Percentiles rank a stretch among this genome's conserved stretches.
phyloP scores from a whole-genome alignment of 2,797 vertebrate species.

The Calcarius lapponicus region DNA sequence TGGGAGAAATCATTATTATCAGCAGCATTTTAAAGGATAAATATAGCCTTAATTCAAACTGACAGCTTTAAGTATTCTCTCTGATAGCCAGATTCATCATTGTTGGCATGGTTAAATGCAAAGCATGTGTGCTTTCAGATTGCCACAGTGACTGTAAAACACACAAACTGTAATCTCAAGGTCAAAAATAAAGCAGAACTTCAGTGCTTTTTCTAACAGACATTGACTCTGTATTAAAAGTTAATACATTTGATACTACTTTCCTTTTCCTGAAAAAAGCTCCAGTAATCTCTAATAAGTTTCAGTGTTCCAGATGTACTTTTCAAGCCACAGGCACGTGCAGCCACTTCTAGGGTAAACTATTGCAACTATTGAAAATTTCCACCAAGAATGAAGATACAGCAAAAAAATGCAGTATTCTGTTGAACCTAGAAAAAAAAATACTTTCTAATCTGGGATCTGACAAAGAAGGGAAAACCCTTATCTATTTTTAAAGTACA shows the following conservation, averaged over 20 bases:
- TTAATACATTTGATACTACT: background rate
- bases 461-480: background rate
- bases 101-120: slow-evolving; percentile 46
- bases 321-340: background rate
- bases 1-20: slow-evolving; percentile 45
- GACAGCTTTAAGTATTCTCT: slow-evolving; percentile 55
- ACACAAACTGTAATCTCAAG: slow-evolving; percentile 1
- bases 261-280: background rate
- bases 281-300: background rate
- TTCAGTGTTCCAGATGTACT: background rate
- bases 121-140: background rate
- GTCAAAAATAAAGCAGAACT: slow-evolving; percentile 12
- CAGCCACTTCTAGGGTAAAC: background rate
- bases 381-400: background rate
- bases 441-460: background rate
- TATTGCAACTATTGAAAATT: background rate
- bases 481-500: background rate
- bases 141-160: background rate
- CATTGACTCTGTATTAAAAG: background rate
- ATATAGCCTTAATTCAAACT: slow-evolving; percentile 42
- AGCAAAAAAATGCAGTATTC: background rate
- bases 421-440: background rate
- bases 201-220: background rate
- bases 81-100: slow-evolving; percentile 24
- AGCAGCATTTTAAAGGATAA: slow-evolving; percentile 38